A percentile compares a stretch with the other conserved stretches of the same genome.
Conservation (phyloP, 2,797 vertebrate genomes). For the Sebastes dallii region DNA sequence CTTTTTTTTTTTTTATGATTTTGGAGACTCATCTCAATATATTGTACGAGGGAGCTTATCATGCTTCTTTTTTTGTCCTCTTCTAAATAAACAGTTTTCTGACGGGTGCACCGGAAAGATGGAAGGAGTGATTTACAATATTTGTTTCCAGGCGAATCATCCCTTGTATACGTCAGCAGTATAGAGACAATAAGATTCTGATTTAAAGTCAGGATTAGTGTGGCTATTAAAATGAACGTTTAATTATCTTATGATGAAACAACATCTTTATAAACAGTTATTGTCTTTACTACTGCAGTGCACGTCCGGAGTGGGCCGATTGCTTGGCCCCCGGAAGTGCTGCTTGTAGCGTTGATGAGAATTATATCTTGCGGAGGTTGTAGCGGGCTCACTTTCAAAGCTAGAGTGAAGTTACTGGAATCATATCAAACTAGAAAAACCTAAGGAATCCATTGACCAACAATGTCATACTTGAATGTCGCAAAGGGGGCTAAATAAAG, state of each 20-base stretch:
- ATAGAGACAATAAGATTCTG: not conserved
- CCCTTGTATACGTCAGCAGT: not conserved
- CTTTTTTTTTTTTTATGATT: constrained; percentile 30
- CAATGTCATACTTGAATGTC: too few species aligned
- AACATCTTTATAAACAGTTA: not conserved
- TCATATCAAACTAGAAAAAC: accelerated
- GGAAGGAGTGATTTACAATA: not conserved
- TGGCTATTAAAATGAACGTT: constrained; percentile 4
- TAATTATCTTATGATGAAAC: not conserved
- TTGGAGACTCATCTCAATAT: constrained; percentile 53
- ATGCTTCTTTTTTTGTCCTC: constrained; percentile 8
- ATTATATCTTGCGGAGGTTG: too few species aligned
- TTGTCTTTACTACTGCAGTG: not conserved
- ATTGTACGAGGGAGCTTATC: constrained; percentile 23
- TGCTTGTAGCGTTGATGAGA: too few species aligned
- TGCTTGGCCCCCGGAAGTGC: too few species aligned
- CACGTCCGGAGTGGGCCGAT: accelerated
- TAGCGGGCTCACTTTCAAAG: too few species aligned
- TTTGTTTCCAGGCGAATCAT: constrained; percentile 28
- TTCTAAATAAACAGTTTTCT: constrained; percentile 14
- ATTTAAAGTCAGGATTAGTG: constrained; percentile 2
- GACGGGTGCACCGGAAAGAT: constrained; percentile 8
- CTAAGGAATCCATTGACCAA: too few species aligned
- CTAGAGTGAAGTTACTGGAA: too few species aligned
- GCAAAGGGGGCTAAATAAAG: too few species aligned